Base-by-base conservation (phyloP, 2,888 invertebrate genomes). In the Stenolophus ochropezus region DNA sequence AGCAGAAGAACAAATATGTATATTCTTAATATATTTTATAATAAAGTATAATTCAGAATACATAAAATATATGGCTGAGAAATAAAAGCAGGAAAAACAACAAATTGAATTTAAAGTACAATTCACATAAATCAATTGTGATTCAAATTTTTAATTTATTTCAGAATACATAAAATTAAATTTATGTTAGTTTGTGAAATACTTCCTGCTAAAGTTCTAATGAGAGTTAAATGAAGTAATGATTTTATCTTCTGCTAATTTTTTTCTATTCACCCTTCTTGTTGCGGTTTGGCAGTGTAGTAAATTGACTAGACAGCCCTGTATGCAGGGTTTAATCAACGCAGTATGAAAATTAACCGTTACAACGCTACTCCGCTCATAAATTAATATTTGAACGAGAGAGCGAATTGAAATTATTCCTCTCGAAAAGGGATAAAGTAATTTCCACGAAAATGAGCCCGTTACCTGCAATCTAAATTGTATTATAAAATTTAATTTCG, bases 311-410 rank as follows among this genome's bases (percentile, higher is more conserved):
- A 42, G 51, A 53, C 25, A 51, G 23, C 53, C 74, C 76, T 53
- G 27, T n/a, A 53, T 58, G 76, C 61, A 47, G 49, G 11, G 65
- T 77, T 77, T 77, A 77, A 77, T 77, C 77, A 77, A 77, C 77
- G 77, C 77, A 77, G 21, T 77, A 77, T 65, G 77, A 77, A 77
- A 77, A 77, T 77, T 77, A 77, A 77, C 77, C 65, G 27, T 76
- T 76, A 73, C 49, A 73, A 73, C 51, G 73, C 20, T 23, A 21
- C 49, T 21, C 20, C n/a, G 6, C 51, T 65, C 77, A 47, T 77
- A 61, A 77, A 77, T 77, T 77, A 61, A 77, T 65, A 65, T 77
- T 49, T 61, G 77, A 77, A 61, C 51, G 49, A 65, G 77, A 65
- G 58, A 53, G 49, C 33, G 51, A 77, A 77, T 65, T 77, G 77